Percentiles rank a stretch among this genome's conserved stretches.
phyloP scores from a whole-genome alignment of 1,140 invertebrate species.

The Drusus annulatus region DNA sequence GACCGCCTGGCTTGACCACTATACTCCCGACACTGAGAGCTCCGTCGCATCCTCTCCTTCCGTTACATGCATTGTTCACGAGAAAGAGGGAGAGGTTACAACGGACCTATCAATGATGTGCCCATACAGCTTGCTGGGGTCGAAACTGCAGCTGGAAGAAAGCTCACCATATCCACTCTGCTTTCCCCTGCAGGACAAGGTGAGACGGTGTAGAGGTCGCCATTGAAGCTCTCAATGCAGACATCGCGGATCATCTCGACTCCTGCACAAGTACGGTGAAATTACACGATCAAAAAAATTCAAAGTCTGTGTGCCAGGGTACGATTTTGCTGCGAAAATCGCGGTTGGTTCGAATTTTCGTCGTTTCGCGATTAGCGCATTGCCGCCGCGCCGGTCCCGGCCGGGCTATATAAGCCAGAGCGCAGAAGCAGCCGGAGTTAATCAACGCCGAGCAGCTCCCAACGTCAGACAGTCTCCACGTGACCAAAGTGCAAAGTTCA shows the following conservation, averaged over 20 bases:
- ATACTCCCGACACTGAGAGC: too few species aligned
- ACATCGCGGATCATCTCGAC: slow-evolving; percentile 1
- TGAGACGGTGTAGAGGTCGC: neutral
- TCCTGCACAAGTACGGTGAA: neutral
- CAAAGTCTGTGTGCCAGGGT: too few species aligned
- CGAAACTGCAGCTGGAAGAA: slow-evolving; percentile 8
- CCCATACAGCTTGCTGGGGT: neutral
- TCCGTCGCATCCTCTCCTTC: too few species aligned
- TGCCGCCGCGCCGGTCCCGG: slow-evolving; percentile 8
- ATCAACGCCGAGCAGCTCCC: slow-evolving; percentile 6
- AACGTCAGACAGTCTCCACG: slow-evolving; percentile 3
- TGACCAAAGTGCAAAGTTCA: slow-evolving; percentile 31
- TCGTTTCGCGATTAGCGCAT: neutral
- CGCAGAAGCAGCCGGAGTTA: slow-evolving; percentile 25
- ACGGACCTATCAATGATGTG: neutral
- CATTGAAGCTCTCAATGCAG: slow-evolving; percentile 27
- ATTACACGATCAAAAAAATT: too few species aligned
- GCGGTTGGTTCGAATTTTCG: neutral
- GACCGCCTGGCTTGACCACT: neutral
- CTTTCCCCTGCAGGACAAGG: neutral
- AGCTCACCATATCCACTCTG: neutral
- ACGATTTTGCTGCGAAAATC: neutral
- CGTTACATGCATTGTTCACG: too few species aligned
- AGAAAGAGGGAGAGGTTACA: too few species aligned
- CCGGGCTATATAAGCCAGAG: slow-evolving; percentile 21